phyloP scores from a whole-genome alignment of 2,888 invertebrate genomes.

The Biston stratarius region DNA sequence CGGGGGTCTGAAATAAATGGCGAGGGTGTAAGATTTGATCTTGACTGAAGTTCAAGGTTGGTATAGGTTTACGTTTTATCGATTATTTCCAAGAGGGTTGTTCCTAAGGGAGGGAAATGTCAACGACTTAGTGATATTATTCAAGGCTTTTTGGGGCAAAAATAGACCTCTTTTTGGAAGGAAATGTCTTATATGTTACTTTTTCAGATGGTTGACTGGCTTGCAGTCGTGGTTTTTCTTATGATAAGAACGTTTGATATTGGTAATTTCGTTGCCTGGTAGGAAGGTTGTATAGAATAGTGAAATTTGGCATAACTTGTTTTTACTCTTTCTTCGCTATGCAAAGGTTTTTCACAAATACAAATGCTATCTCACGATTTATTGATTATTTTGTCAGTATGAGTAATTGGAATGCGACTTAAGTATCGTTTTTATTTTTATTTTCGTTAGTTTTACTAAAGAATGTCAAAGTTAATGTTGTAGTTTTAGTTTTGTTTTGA shows the following conservation, averaged over 20 bases:
- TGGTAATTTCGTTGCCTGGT: too few species aligned
- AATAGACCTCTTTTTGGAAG: background rate
- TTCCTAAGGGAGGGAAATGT: slow-evolving; percentile 15
- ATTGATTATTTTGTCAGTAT: too few species aligned
- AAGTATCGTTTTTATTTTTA: too few species aligned
- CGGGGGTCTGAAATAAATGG: slow-evolving; percentile 31
- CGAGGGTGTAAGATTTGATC: slow-evolving; percentile 28
- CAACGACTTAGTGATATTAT: slow-evolving; percentile 19
- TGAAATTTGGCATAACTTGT: too few species aligned
- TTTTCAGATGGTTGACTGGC: background rate
- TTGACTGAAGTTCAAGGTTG: slow-evolving; percentile 36
- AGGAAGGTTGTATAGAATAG: too few species aligned
- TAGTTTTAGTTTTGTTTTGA: too few species aligned
- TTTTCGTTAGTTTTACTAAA: too few species aligned
- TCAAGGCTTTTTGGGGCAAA: slow-evolving; percentile 9
- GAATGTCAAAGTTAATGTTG: too few species aligned
- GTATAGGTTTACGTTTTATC: slow-evolving; percentile 27
- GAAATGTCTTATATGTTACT: background rate
- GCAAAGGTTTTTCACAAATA: too few species aligned
- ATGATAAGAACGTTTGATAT: background rate
- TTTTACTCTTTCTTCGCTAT: too few species aligned
- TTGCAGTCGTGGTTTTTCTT: background rate
- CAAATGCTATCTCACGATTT: too few species aligned
- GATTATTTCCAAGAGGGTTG: slow-evolving; percentile 23
- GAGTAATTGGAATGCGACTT: too few species aligned